Evolutionary conservation across 2,797 vertebrate species (phyloP), one percentile per base, ranked within the genome.

Genomic region (Botia kubotai): DNA sequence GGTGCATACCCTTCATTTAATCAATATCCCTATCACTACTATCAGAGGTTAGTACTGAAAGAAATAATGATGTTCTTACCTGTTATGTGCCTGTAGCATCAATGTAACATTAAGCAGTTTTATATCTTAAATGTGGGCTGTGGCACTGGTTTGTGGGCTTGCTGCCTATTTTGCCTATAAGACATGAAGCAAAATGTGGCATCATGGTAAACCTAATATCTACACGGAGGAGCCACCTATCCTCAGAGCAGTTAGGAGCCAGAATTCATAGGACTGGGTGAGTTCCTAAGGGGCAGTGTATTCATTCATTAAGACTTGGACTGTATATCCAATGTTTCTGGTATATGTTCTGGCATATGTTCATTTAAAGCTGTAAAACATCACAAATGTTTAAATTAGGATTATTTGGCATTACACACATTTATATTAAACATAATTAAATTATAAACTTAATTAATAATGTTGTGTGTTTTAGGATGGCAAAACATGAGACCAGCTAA

Each of bases 1-100:
- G 92, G 90, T 0, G 89, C 87, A 8, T 89, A 89, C 75, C 88
- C 87, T 26, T 89, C 93, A 87, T 80, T 93, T 70, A 96, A 92
- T 87, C 95, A 95, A 84, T 97, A 96, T 85, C 91, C 97, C 55
- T 90, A 95, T 81, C 96, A 96, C 87, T 97, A 97, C 91, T 97
- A 95, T 88, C 95, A 82, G 96, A 97, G 95, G 96, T 94, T 79
- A 77, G 16, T 71, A 17, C 46, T 6, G 6, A 39, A 39, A 39
- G 2, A 66, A 14, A 26, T 23, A 23, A n/a, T n/a, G n/a, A 1
- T 23, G 12, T 19, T 60, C 57, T 29, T 29, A 39, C 6, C 23
- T 65, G 62, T 65, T 36, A 2, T 39, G 2, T 14, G 26, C 60
- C 7, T 60, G 8, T 63, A 26, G 14, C 7, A 14, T 60, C 39